Percentiles rank a stretch among this genome's conserved stretches.
These are phyloP conservation scores for Argentina silus DNA, from an alignment of 2,797 vertebrate genomes.

Conservation along the genomic window DNA sequence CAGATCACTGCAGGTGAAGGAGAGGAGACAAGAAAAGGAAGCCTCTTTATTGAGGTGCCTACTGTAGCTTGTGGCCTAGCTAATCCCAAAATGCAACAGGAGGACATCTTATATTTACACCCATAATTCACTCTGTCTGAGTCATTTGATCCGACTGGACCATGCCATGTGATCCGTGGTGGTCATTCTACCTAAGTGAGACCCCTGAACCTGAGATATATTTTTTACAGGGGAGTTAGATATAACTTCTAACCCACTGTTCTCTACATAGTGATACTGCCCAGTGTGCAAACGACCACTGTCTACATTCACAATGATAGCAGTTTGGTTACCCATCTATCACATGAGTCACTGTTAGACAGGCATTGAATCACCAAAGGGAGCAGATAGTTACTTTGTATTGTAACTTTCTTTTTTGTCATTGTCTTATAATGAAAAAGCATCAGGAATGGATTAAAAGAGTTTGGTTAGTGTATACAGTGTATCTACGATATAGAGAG, in stretches of 20 bases:
- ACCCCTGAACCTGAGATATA: slow-evolving; percentile 27
- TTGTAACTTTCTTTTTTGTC: not conserved
- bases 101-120: slow-evolving; percentile 35
- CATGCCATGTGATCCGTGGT: not conserved
- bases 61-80: not conserved
- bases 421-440: not conserved
- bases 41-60: slow-evolving; percentile 1
- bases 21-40: not conserved
- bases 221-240: no score
- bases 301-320: no score
- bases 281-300: no score
- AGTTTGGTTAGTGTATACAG: no score
- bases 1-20: not conserved
- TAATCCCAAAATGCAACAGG: slow-evolving; percentile 39
- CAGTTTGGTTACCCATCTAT: no score
- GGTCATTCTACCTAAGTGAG: slow-evolving; percentile 6
- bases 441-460: not conserved
- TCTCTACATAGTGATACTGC: no score
- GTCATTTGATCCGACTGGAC: slow-evolving; percentile 41
- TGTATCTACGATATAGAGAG: not conserved
- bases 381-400: no score
- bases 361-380: no score
- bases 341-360: no score
- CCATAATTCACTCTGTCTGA: slow-evolving; percentile 51
- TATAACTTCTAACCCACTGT: no score